A percentile compares a stretch with the other conserved stretches of the same genome.
phyloP scores from a whole-genome alignment of 2,888 invertebrate species.

The Caenorhabditis parvicauda region DNA sequence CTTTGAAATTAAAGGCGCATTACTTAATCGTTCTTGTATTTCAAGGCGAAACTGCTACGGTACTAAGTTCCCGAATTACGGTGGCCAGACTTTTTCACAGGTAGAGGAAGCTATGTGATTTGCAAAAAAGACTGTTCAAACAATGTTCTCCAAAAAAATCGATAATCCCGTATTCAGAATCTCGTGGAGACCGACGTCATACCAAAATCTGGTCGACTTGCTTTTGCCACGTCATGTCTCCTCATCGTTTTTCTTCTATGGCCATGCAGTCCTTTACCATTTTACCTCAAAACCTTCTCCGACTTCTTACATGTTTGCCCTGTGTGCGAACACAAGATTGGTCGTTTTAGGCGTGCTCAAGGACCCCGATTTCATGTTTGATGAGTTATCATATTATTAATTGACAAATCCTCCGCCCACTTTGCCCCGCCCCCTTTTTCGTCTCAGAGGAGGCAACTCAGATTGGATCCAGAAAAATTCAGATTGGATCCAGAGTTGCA shows the following conservation, averaged over 20 bases:
- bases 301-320: constrained; percentile 57
- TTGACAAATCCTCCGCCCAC: too few species aligned
- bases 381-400: background rate
- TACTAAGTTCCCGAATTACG: too few species aligned
- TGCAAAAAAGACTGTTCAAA: background rate
- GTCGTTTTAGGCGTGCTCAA: constrained; percentile 42
- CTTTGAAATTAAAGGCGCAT: too few species aligned
- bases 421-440: too few species aligned
- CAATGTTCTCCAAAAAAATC: background rate
- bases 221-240: constrained; percentile 39
- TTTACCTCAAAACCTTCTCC: constrained; percentile 47
- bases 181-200: constrained; percentile 50
- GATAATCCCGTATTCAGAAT: constrained; percentile 35
- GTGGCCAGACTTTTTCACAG: too few species aligned
- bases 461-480: too few species aligned
- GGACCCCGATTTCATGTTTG: constrained; percentile 49
- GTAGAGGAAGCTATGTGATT: background rate
- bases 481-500: too few species aligned
- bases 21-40: background rate
- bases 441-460: too few species aligned
- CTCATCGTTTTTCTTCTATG: constrained; percentile 48
- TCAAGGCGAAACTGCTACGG: too few species aligned
- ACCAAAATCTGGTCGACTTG: constrained; percentile 50
- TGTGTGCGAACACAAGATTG: constrained; percentile 49
- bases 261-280: constrained; percentile 57